phyloP scores from a whole-genome alignment of 2,113 vertebrate genomes.

The Coracopsis vasa region DNA sequence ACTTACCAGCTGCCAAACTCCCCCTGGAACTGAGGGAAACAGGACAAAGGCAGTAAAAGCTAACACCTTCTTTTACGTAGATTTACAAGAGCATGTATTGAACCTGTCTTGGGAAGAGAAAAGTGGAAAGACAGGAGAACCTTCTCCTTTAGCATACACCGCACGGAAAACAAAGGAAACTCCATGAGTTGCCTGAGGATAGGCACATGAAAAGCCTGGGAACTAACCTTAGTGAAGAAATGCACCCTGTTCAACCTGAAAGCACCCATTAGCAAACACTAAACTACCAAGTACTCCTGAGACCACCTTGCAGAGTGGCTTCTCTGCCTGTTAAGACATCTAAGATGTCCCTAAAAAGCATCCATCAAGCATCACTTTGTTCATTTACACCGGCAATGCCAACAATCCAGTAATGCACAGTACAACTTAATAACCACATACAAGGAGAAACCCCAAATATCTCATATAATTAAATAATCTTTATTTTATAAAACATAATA shows the following conservation, averaged over 20 bases:
- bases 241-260: neutral
- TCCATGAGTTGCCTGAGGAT: neutral
- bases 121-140: neutral
- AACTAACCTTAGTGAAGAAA: neutral
- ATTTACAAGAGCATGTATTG: neutral
- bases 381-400: neutral
- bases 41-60: neutral
- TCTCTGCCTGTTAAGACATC: neutral
- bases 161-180: neutral
- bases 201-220: neutral
- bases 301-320: neutral
- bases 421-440: neutral
- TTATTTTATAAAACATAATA: constrained; percentile 78
- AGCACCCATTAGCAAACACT: neutral
- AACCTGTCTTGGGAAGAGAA: neutral
- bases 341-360: neutral
- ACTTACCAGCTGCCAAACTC: neutral
- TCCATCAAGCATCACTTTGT: neutral
- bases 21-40: neutral
- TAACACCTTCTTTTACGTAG: neutral
- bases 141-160: neutral
- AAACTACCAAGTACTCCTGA: neutral
- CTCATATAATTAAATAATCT: constrained; percentile 51
- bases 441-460: neutral
- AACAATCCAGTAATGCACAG: neutral